Percentiles rank a stretch among this genome's conserved stretches.
These are phyloP conservation scores for Lycocerus yunnanus DNA, from an alignment of 2,888 invertebrate species.

Conservation along the genomic window DNA sequence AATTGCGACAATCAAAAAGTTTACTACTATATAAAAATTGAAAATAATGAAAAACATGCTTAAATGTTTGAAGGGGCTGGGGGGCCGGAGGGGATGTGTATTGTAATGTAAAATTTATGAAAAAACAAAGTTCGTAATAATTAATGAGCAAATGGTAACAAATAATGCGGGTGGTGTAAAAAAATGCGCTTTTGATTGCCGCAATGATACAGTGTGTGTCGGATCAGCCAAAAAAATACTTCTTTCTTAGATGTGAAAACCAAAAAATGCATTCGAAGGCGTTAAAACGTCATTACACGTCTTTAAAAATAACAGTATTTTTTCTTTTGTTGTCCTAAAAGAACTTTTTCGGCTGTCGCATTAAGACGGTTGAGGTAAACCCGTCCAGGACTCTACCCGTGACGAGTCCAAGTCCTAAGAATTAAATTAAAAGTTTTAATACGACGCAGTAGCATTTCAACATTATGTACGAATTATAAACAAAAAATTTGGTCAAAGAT, in stretches of 20 bases:
- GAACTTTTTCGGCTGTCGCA: not conserved
- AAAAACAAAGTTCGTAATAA: not conserved
- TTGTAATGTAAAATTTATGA: not conserved
- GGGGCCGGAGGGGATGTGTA: not conserved
- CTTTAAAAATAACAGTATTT: not conserved
- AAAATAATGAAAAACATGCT: not conserved
- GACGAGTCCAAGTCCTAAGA: not conserved
- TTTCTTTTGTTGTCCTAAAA: not conserved
- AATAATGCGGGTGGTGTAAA: not conserved
- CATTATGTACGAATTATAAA: not conserved
- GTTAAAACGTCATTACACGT: not conserved
- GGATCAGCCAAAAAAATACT: not conserved
- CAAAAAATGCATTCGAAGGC: not conserved
- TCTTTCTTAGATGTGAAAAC: not conserved
- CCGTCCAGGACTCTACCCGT: not conserved
- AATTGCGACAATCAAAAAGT: conserved; percentile 25
- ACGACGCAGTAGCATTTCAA: not conserved
- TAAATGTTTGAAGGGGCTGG: not conserved
- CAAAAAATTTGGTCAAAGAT: not conserved
- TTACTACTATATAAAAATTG: not conserved
- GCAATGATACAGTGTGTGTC: not conserved
- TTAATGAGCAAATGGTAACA: not conserved
- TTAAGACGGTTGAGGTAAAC: not conserved
- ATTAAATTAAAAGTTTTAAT: not conserved
- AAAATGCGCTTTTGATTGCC: not conserved